phyloP scores from a whole-genome alignment of 2,113 vertebrate genomes.

The Sylvicapra grimmia region DNA sequence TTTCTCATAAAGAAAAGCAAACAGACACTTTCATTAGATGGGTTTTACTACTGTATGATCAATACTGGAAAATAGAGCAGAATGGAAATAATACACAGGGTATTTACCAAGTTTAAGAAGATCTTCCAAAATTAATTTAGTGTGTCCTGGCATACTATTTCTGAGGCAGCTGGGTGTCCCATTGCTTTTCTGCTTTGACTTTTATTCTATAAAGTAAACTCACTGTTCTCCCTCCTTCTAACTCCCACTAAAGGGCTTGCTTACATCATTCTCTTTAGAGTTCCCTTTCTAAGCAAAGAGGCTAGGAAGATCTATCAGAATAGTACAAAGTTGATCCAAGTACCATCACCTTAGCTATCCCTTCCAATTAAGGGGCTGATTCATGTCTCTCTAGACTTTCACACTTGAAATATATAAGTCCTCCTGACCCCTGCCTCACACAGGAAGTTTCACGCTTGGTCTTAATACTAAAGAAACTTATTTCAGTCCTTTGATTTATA shows the following conservation, averaged over 20 bases:
- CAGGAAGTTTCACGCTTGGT: not conserved
- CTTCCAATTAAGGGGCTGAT: not conserved
- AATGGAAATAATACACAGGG: not conserved
- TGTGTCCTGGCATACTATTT: not conserved
- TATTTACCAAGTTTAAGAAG: not conserved
- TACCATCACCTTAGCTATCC: not conserved
- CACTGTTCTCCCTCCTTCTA: not conserved
- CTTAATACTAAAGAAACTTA: not conserved
- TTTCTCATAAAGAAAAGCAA: constrained; percentile 1
- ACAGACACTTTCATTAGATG: not conserved
- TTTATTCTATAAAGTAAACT: not conserved
- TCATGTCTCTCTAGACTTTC: not conserved
- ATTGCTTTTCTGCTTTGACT: not conserved
- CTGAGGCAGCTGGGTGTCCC: not conserved
- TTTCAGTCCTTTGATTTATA: not conserved
- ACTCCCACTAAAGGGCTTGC: not conserved
- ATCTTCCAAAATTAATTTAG: not conserved
- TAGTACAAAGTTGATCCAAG: not conserved
- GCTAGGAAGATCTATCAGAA: not conserved
- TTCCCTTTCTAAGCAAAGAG: not conserved
- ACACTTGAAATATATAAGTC: not conserved
- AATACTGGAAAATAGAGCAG: not conserved
- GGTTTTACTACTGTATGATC: not conserved
- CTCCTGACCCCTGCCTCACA: not conserved
- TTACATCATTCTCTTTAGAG: not conserved